These are phyloP conservation scores for Hippopotamus amphibius DNA, from an alignment of 2,113 vertebrate genomes.

Conservation along the genomic window DNA sequence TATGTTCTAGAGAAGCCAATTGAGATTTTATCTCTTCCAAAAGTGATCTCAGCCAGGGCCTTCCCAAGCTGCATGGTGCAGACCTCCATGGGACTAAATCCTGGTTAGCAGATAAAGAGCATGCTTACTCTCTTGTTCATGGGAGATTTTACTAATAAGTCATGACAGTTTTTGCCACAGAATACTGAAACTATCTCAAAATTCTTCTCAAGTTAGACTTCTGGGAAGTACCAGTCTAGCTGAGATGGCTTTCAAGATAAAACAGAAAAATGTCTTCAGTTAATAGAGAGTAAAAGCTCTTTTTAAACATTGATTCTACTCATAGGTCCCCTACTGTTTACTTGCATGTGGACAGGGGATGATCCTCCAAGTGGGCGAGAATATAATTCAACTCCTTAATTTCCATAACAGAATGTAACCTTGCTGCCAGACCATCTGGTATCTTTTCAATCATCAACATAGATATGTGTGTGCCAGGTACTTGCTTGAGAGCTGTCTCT, in stretches of 20 bases:
- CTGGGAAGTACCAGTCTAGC: neutral
- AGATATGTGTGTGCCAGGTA: neutral
- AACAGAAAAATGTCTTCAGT: constrained; percentile 9
- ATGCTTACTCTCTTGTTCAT: neutral
- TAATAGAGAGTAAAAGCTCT: constrained; percentile 32
- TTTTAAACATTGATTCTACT: neutral
- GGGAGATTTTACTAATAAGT: neutral
- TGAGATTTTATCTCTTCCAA: neutral
- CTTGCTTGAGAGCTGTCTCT: neutral
- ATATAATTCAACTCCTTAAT: constrained; percentile 26
- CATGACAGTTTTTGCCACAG: neutral
- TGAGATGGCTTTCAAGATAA: constrained; percentile 46
- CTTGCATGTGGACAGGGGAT: constrained; percentile 3
- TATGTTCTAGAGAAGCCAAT: neutral
- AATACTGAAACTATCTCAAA: neutral
- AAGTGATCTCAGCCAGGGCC: neutral
- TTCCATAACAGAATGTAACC: constrained; percentile 23
- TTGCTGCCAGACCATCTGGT: constrained; percentile 65
- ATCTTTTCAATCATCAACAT: neutral
- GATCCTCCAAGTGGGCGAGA: constrained; percentile 37
- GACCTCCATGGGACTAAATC: neutral
- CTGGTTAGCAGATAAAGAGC: neutral
- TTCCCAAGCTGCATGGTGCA: neutral
- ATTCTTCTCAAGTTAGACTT: constrained; percentile 6
- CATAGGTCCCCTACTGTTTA: neutral